A percentile compares a stretch with the other conserved stretches of the same genome.
phyloP scores from a whole-genome alignment of 1,140 invertebrate genomes.

The Pentalonia nigronervosa region DNA sequence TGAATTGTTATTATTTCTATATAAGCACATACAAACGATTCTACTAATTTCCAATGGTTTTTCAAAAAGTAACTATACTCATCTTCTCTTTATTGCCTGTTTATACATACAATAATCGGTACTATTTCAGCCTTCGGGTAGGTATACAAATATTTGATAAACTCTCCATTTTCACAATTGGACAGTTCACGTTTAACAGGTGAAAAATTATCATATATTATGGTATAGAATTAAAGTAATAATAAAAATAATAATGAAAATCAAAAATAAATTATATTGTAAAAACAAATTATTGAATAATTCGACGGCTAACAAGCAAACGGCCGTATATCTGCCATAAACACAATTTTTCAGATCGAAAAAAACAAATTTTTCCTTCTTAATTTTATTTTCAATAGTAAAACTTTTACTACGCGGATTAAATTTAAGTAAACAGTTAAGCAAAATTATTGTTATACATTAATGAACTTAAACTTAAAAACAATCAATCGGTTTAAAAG shows the following conservation, averaged over 20 bases:
- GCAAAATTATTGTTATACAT: too few species aligned
- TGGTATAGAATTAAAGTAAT: not conserved
- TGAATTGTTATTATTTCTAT: not conserved
- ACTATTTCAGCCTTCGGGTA: not conserved
- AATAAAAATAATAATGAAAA: not conserved
- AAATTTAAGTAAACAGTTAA: too few species aligned
- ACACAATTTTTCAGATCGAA: too few species aligned
- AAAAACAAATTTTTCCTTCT: too few species aligned
- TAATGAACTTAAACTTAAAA: too few species aligned
- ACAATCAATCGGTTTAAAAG: too few species aligned
- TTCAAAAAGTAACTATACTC: not conserved
- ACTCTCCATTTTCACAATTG: not conserved
- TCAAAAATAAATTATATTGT: not conserved
- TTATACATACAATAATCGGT: not conserved
- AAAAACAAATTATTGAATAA: not conserved
- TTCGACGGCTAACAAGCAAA: too few species aligned
- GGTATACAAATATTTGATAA: not conserved
- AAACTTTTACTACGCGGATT: too few species aligned
- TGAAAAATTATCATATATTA: not conserved
- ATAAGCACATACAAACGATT: not conserved
- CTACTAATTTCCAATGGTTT: conserved; percentile 1
- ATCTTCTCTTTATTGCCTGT: not conserved
- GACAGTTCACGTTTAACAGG: not conserved
- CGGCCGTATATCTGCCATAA: too few species aligned
- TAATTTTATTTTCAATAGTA: too few species aligned